Percentiles rank a stretch among this genome's conserved stretches.
Evolutionary conservation across 2,113 vertebrate genomes (phyloP).

Genomic region (Bubo blakistoni): DNA sequence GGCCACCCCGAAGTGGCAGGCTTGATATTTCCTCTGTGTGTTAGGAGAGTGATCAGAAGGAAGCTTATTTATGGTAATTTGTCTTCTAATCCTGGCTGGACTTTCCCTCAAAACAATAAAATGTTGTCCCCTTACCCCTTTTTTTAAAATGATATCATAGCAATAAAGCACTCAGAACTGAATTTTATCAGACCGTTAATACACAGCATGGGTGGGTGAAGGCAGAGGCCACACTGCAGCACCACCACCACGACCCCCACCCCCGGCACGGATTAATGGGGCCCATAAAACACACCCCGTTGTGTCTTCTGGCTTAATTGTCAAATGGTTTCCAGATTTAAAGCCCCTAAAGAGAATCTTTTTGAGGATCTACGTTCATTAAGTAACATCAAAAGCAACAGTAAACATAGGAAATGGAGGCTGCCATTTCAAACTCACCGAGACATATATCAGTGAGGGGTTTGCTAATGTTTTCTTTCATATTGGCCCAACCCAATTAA

Average conservation of each 20-base stretch:
- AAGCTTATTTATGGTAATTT: not conserved
- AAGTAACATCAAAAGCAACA: slow-evolving; percentile 6
- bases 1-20: not conserved
- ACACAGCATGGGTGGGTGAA: not conserved
- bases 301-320: slow-evolving; percentile 54
- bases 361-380: not conserved
- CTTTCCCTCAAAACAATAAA: not conserved
- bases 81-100: not conserved
- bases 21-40: not conserved
- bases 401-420: not conserved
- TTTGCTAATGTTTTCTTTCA: not conserved
- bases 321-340: slow-evolving; percentile 67
- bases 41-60: not conserved
- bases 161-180: not conserved
- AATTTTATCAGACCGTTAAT: not conserved
- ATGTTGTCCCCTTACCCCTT: not conserved
- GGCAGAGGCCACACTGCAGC: slow-evolving; percentile 10
- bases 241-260: not conserved
- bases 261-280: not conserved
- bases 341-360: not conserved
- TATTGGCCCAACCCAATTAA: not conserved
- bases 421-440: not conserved
- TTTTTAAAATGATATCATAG: not conserved
- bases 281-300: slow-evolving; percentile 43
- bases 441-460: not conserved